Percentiles rank a stretch among this genome's conserved stretches.
Conservation (phyloP, 1,140 invertebrate species). For the Drosophila pachea region DNA sequence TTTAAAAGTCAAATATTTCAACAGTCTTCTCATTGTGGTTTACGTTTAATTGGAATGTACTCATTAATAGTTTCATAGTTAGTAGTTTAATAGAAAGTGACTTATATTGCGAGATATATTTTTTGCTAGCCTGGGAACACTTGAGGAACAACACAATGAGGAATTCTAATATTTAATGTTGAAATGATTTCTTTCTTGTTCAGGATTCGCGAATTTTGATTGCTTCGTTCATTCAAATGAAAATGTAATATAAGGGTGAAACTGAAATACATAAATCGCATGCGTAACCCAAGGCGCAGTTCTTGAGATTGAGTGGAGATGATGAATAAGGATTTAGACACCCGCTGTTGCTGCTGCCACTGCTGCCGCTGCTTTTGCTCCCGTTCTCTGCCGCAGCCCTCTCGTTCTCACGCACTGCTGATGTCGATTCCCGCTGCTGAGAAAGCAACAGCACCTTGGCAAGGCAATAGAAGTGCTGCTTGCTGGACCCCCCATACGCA, state of each 20-base stretch:
- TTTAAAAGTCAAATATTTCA: background rate
- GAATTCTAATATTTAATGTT: too few species aligned
- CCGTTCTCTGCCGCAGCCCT: slow-evolving; percentile 12
- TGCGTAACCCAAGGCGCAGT: slow-evolving; percentile 11
- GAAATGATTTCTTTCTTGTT: too few species aligned
- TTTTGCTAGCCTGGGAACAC: too few species aligned
- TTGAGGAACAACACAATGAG: too few species aligned
- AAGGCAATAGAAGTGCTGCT: background rate
- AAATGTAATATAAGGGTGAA: slow-evolving; percentile 13
- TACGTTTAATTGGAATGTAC: too few species aligned
- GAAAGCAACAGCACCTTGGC: slow-evolving; percentile 53
- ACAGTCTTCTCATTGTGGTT: too few species aligned
- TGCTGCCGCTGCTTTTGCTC: slow-evolving; percentile 4
- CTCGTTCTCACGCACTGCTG: slow-evolving; percentile 60
- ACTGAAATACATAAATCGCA: background rate
- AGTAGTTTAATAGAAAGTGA: too few species aligned
- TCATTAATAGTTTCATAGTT: too few species aligned
- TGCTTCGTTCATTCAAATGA: background rate
- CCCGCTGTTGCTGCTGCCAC: slow-evolving; percentile 25
- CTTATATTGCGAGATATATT: too few species aligned
- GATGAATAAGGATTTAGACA: slow-evolving; percentile 7
- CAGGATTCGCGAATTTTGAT: background rate
- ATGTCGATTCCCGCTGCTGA: slow-evolving; percentile 64
- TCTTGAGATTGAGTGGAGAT: slow-evolving; percentile 17
- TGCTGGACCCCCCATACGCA: slow-evolving; percentile 70